Base-by-base conservation (phyloP, 2,113 vertebrate genomes). In the Pseudonaja textilis region DNA sequence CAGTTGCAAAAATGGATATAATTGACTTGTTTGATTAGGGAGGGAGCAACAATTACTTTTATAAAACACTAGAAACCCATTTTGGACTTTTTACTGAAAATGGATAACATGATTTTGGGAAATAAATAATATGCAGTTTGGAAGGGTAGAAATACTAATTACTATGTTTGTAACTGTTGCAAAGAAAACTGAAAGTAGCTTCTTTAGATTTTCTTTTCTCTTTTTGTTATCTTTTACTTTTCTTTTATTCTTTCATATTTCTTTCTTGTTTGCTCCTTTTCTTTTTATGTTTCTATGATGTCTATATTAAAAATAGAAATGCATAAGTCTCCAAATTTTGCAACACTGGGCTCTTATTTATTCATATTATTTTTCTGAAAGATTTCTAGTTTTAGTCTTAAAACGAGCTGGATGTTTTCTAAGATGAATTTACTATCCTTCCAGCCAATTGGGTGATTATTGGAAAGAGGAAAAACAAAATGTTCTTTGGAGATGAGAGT, bases 401-500 rank as follows among this genome's bases (percentile, higher is more conserved):
- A 88, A 59, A 61, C 14, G 29, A 42, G n/a, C n/a, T 0, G 3
- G 11, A 7, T 7, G 7, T 45, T 50, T 39, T 5, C 56, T 52
- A 10, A 57, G 26, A 91, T 50, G 69, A 5, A 91, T 45, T 52
- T 92, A 87, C 22, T 45, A 91, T 25, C 9, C 1, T 55, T 50
- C 6, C 86, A 29, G 26, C n/a, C 47, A 64, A 20, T 0, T 1
- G 52, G 93, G 54, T 81, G 50, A 87, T 94, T 74, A 64, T 95
- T 95, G 88, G 95, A 95, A 95, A 59, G 45, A 23, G 92, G 56
- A 26, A 20, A 95, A 96, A 96, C 42, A 93, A 95, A 96, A 85
- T 55, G 92, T 94, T 96, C 74, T 91, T 88, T 91, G 95, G 94
- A 91, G 95, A 97, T 95, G 91, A 92, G 89, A 96, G 95, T 95